Base-by-base conservation (phyloP, 1,140 invertebrate species). In the Heliconius hermathena region DNA sequence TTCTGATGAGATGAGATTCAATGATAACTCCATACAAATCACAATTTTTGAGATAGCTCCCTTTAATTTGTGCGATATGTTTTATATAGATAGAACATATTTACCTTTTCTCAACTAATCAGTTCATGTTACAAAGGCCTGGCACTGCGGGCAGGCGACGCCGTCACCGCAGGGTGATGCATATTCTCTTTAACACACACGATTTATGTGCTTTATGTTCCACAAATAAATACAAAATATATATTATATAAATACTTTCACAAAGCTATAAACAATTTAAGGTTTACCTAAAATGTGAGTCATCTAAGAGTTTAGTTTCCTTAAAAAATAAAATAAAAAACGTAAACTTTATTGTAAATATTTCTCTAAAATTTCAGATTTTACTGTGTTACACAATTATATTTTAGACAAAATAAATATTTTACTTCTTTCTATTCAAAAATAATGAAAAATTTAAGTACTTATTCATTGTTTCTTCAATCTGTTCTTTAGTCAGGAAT, bases 101-200 rank as follows among this genome's bases (percentile, higher is more conserved):
- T 66, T 66, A 22, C 60, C 60, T 66, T 29, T 66, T 26, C 60
- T 26, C 22, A 29, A 11, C 60, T 26, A 66, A 66, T 66, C 60
- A 66, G 60, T 66, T 66, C 60, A 5, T 6, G 60, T 66, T 66
- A 66, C 60, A 66, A 66, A 66, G 60, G 60, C 60, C 60, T 29
- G 60, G 60, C 60, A 18, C 13, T 66, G 60, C 60, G 60, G 26
- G 60, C 60, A 66, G 60, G 60, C 60, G 26, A 66, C 3, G 1
- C 60, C 26, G 60, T 29, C 60, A 66, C 60, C 60, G 26, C 60
- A 66, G 60, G 60, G 26, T 66, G 60, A 66, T 66, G 60, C 60
- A 66, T 66, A 66, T 4, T 66, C 60, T 66, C 26, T 29, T 66
- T 66, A 66, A 66, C 60, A 26, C 22, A 66, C 60, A 66, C 26